These are phyloP conservation scores for Stylophora pistillata DNA, from an alignment of 64 coral and sea anemone genomes.

Conservation along the genomic window DNA sequence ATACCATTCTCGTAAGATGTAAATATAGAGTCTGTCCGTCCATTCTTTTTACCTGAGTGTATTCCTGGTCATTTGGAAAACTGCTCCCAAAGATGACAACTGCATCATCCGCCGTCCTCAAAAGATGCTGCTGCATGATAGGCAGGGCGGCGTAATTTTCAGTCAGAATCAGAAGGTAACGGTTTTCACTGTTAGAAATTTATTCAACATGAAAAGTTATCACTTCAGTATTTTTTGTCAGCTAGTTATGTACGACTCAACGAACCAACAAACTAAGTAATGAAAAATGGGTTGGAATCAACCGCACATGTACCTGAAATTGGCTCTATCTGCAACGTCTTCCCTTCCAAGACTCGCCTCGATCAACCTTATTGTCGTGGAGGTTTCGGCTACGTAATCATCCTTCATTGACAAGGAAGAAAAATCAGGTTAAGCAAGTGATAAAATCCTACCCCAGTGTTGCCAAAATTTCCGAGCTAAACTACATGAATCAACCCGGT, in stretches of 20 bases:
- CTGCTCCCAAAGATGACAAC: conserved; percentile 88
- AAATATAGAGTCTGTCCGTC: too few relatives aligned
- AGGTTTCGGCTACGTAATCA: neutral
- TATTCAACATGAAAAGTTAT: too few relatives aligned
- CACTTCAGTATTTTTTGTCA: too few relatives aligned
- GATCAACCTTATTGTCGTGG: conserved; percentile 33
- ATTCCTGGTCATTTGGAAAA: conserved; percentile 89
- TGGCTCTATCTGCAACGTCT: conserved; percentile 19
- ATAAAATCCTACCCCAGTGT: too few relatives aligned
- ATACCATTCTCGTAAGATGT: too few relatives aligned
- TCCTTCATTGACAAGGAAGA: neutral
- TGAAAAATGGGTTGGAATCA: neutral
- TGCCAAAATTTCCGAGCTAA: too few relatives aligned
- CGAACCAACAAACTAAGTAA: too few relatives aligned
- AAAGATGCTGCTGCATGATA: conserved; percentile 73
- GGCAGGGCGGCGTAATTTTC: conserved; percentile 79
- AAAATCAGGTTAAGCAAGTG: too few relatives aligned
- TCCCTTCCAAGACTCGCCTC: conserved; percentile 36
- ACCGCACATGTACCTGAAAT: conserved; percentile 6
- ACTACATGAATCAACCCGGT: too few relatives aligned
- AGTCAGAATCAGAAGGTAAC: conserved; percentile 78
- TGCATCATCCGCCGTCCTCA: conserved; percentile 64
- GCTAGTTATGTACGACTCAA: too few relatives aligned
- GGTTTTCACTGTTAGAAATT: conserved; percentile 61
- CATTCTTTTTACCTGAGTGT: conserved; percentile 61